These are phyloP conservation scores for Meandrusa payeni DNA, from an alignment of 2,888 invertebrate genomes.

Conservation along the genomic window DNA sequence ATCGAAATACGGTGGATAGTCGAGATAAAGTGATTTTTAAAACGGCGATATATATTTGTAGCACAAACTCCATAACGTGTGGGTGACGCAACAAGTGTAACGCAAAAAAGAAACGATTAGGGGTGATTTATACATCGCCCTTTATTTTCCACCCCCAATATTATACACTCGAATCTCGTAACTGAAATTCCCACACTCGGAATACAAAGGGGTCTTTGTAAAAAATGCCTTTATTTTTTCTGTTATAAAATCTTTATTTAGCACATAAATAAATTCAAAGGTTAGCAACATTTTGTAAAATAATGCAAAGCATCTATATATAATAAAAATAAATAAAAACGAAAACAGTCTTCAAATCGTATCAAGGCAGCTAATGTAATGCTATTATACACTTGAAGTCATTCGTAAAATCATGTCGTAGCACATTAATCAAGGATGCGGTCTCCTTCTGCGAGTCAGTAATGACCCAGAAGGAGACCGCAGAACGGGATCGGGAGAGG, in stretches of 20 bases:
- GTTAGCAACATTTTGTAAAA: slow-evolving; percentile 19
- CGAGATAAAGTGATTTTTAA: neutral
- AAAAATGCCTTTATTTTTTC: slow-evolving; percentile 34
- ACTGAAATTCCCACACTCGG: slow-evolving; percentile 76
- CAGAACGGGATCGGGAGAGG: too few species aligned
- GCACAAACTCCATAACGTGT: slow-evolving; percentile 44
- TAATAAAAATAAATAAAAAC: too few species aligned
- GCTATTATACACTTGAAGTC: too few species aligned
- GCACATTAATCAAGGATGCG: too few species aligned
- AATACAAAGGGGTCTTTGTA: slow-evolving; percentile 31
- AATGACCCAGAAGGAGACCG: too few species aligned
- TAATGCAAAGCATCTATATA: too few species aligned
- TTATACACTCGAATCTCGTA: slow-evolving; percentile 55
- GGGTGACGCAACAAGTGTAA: slow-evolving; percentile 73
- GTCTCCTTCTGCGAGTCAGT: too few species aligned
- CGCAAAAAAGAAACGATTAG: slow-evolving; percentile 69
- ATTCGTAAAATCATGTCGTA: too few species aligned
- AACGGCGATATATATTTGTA: slow-evolving; percentile 20
- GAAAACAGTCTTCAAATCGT: too few species aligned
- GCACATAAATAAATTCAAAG: slow-evolving; percentile 7
- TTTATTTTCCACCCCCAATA: slow-evolving; percentile 72
- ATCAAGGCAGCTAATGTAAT: too few species aligned
- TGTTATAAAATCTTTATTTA: too few species aligned
- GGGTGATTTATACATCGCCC: slow-evolving; percentile 71
- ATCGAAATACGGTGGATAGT: slow-evolving; percentile 26